A percentile compares a stretch with the other conserved stretches of the same genome.
phyloP scores from a whole-genome alignment of 1,140 invertebrate genomes.

The Diploscapter pachys region DNA sequence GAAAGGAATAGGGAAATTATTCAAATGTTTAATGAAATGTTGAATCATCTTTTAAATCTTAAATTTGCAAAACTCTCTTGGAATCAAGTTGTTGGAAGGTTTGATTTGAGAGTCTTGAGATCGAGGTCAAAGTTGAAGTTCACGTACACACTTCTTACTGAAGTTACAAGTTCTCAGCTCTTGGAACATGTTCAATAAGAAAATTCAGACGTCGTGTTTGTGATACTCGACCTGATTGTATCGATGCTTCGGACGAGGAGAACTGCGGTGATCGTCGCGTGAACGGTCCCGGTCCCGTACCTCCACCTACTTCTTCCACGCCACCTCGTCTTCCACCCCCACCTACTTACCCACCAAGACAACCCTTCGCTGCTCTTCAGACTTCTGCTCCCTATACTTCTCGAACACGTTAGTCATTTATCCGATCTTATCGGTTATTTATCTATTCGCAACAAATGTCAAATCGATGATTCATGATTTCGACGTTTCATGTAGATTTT shows the following conservation, averaged over 20 bases:
- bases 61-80: not conserved
- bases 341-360: constrained; percentile 13
- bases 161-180: too few relatives aligned
- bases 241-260: constrained; percentile 34
- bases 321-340: constrained; percentile 12
- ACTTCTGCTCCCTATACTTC: too few relatives aligned
- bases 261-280: constrained; percentile 24
- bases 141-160: too few relatives aligned
- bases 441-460: too few relatives aligned
- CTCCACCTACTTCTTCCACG: constrained; percentile 27
- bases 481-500: too few relatives aligned
- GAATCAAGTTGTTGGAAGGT: not conserved
- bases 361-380: not conserved
- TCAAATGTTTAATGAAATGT: not conserved
- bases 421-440: too few relatives aligned
- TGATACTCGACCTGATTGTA: constrained; percentile 34
- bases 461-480: too few relatives aligned
- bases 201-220: constrained; percentile 23
- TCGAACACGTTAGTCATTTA: too few relatives aligned
- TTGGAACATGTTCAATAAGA: too few relatives aligned
- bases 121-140: too few relatives aligned
- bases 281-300: constrained; percentile 1
- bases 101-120: not conserved
- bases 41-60: not conserved
- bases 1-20: too few relatives aligned